Conservation (phyloP, 2,113 vertebrate genomes). For the Furnarius figulus region DNA sequence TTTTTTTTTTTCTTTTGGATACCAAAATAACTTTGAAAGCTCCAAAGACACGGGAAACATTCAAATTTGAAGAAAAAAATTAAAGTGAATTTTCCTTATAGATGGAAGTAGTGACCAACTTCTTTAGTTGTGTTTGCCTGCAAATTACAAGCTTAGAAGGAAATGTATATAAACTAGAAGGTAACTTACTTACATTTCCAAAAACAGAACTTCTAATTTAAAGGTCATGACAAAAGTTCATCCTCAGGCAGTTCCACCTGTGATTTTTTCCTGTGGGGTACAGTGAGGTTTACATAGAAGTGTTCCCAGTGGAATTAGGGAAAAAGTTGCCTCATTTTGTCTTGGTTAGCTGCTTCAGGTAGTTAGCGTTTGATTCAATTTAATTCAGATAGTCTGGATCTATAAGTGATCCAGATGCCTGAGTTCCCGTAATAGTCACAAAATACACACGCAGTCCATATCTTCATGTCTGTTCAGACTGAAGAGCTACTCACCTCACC, state of each 20-base stretch:
- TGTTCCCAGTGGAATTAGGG: neutral
- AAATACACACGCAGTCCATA: accelerated
- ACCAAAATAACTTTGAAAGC: neutral
- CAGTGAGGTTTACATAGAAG: neutral
- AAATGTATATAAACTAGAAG: neutral
- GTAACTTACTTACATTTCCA: neutral
- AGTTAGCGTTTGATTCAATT: neutral
- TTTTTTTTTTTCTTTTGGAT: neutral
- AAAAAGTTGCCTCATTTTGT: neutral
- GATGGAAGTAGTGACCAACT: too few species aligned
- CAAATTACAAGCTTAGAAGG: neutral
- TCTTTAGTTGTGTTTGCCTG: neutral
- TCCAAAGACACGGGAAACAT: neutral
- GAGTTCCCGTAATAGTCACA: neutral
- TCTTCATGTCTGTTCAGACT: neutral
- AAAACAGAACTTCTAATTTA: neutral
- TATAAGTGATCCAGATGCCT: neutral
- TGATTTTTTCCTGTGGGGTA: neutral
- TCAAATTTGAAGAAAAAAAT: neutral
- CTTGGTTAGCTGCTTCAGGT: neutral
- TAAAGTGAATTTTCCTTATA: neutral
- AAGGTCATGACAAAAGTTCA: neutral
- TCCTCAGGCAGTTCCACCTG: neutral
- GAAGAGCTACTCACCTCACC: neutral
- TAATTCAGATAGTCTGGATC: neutral